phyloP scores from a whole-genome alignment of 2,888 invertebrate species.

The Amphipoea oculea region DNA sequence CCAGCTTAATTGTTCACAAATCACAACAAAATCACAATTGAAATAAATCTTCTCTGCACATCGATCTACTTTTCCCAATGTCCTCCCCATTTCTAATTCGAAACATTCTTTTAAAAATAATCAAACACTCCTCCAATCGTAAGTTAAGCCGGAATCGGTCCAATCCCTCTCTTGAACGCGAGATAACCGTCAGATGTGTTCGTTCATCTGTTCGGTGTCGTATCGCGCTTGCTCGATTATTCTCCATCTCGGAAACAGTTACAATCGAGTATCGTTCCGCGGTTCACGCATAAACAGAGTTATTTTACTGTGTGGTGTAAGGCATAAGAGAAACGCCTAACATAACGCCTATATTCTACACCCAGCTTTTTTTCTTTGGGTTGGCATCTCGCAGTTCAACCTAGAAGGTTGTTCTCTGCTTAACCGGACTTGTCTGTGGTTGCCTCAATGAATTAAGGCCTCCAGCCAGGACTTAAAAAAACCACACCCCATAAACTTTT shows the following conservation, averaged over 20 bases:
- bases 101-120: slow-evolving; percentile 18
- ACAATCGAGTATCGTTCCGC: slow-evolving; percentile 84
- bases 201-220: slow-evolving; percentile 80
- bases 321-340: slow-evolving; percentile 5
- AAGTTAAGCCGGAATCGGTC: slow-evolving; percentile 5
- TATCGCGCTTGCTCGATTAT: slow-evolving; percentile 84
- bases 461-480: no score
- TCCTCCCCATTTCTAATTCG: slow-evolving; percentile 13
- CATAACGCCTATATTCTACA: no score
- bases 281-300: slow-evolving; percentile 79
- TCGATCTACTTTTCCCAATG: slow-evolving; percentile 17
- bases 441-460: no score
- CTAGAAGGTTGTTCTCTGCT: no score
- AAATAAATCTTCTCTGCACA: not conserved
- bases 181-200: slow-evolving; percentile 66
- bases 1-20: no score
- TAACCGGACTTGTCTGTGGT: no score
- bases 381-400: no score
- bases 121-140: not conserved
- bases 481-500: no score
- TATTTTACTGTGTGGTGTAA: slow-evolving; percentile 77
- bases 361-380: no score
- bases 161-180: slow-evolving; percentile 39
- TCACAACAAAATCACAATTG: not conserved
- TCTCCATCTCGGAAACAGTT: slow-evolving; percentile 84